Percentiles rank a stretch among this genome's conserved stretches.
These are phyloP conservation scores for Dolichopus griseipennis DNA, from an alignment of 2,888 invertebrate species.

Conservation along the genomic window DNA sequence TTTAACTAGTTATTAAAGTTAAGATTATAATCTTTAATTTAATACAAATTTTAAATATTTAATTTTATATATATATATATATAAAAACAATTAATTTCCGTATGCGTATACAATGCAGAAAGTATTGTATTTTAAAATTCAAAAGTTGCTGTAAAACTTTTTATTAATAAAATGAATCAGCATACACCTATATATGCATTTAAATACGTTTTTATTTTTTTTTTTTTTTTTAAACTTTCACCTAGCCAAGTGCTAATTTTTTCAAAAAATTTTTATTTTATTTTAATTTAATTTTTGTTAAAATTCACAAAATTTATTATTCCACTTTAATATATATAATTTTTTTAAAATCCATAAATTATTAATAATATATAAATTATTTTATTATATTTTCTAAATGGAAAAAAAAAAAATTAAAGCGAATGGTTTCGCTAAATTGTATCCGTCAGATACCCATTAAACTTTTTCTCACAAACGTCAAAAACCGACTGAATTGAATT, in stretches of 20 bases:
- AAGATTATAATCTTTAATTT: too few species aligned
- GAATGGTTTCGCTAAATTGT: not conserved
- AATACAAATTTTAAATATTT: too few species aligned
- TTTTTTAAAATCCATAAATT: not conserved
- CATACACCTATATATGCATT: constrained; percentile 3
- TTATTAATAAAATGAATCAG: constrained; percentile 1
- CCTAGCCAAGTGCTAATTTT: constrained; percentile 4
- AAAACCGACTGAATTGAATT: not conserved
- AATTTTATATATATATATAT: too few species aligned
- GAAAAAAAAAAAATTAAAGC: not conserved
- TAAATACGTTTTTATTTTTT: not conserved
- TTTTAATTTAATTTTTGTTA: not conserved
- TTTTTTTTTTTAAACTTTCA: not conserved
- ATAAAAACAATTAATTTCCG: not conserved
- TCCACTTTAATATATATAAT: not conserved
- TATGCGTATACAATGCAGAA: constrained; percentile 6
- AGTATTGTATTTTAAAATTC: not conserved
- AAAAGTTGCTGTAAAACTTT: not conserved
- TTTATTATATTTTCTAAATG: not conserved
- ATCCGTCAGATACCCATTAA: constrained; percentile 11
- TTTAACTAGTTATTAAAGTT: too few species aligned
- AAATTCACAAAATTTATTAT: not conserved
- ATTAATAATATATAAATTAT: not conserved
- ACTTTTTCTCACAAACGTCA: constrained; percentile 12
- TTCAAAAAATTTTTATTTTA: not conserved